phyloP scores from a whole-genome alignment of 2,888 invertebrate species.

The Phortica magna region DNA sequence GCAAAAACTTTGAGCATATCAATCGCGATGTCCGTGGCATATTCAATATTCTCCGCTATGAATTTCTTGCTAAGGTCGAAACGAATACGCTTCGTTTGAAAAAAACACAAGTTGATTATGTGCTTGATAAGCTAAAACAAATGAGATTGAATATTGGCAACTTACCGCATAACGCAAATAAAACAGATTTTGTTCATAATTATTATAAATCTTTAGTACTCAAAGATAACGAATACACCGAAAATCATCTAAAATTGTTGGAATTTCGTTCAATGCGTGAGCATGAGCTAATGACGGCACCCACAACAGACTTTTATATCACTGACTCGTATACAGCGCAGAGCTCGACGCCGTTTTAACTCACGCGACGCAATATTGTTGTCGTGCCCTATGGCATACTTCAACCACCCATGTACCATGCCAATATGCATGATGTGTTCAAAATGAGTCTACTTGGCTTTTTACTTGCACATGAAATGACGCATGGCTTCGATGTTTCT shows the following conservation, averaged over 20 bases:
- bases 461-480: conserved; percentile 68
- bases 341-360: conserved; percentile 61
- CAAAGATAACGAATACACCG: conserved; percentile 49
- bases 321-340: conserved; percentile 43
- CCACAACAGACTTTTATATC: conserved; percentile 39
- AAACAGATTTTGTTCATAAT: conserved; percentile 36
- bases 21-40: conserved; percentile 43
- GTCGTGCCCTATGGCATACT: conserved; percentile 67
- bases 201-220: conserved; percentile 54
- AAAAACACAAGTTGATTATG: conserved; percentile 30
- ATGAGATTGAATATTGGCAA: conserved; percentile 71
- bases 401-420: conserved; percentile 55
- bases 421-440: conserved; percentile 57
- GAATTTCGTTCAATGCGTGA: conserved; percentile 47
- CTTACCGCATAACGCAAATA: conserved; percentile 51
- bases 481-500: conserved; percentile 64
- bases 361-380: conserved; percentile 62
- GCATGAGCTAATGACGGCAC: conserved; percentile 31
- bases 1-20: neutral
- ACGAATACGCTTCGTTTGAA: conserved; percentile 52
- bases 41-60: conserved; percentile 50
- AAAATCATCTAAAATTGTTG: conserved; percentile 60
- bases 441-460: conserved; percentile 68
- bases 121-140: conserved; percentile 51
- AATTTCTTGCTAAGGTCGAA: conserved; percentile 53